Percentiles rank a stretch among this genome's conserved stretches.
These are phyloP conservation scores for Oreochromis niloticus DNA, from an alignment of 2,113 vertebrate species.

Conservation along the genomic window DNA sequence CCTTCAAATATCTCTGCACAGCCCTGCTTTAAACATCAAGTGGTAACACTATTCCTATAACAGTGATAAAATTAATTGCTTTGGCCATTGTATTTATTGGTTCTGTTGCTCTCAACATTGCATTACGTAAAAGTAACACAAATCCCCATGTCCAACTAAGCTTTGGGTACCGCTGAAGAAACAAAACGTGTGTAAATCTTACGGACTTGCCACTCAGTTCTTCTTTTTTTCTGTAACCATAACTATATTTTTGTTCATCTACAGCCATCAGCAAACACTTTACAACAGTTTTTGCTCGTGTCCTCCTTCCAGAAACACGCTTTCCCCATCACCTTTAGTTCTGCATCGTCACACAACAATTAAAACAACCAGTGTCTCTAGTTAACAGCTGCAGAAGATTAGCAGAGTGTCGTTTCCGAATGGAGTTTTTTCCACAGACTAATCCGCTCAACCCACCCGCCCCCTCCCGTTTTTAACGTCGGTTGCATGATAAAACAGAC, in stretches of 20 bases:
- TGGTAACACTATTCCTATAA: background rate
- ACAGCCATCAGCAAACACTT: background rate
- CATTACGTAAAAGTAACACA: conserved; percentile 38
- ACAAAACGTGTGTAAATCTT: conserved; percentile 26
- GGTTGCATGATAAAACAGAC: conserved; percentile 9
- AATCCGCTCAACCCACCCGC: conserved; percentile 37
- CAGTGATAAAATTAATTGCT: background rate
- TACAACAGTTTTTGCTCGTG: background rate
- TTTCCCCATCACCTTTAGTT: conserved; percentile 8
- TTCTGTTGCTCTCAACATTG: background rate
- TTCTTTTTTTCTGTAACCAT: background rate
- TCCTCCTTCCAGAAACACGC: background rate
- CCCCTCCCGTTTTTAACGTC: background rate
- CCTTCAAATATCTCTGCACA: too few species aligned
- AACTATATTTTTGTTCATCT: background rate
- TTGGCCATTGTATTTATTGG: background rate
- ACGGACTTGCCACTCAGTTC: background rate
- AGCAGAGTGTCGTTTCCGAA: conserved; percentile 27
- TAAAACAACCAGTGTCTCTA: conserved; percentile 8
- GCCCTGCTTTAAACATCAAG: background rate
- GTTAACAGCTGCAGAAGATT: conserved; percentile 48
- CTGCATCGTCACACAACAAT: conserved; percentile 44
- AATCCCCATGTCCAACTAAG: conserved; percentile 45
- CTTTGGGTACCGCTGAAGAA: background rate
- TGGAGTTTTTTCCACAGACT: conserved; percentile 26